A percentile compares a stretch with the other conserved stretches of the same genome.
Conservation (phyloP, 2,888 invertebrate species). For the Drosophila flavopinicola region DNA sequence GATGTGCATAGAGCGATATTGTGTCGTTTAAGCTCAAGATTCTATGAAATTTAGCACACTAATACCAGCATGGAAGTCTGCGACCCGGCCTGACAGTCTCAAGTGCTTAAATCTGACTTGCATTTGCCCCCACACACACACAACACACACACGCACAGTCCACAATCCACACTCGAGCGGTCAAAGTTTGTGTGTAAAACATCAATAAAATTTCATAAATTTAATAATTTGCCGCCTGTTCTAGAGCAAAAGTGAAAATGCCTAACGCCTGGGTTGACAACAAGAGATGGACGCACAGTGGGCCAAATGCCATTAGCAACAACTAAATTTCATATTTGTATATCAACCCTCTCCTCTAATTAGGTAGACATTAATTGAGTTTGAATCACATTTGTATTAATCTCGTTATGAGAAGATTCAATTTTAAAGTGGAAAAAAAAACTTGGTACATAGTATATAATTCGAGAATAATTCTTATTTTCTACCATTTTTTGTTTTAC, state of each 20-base stretch:
- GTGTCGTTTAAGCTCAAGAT: conserved; percentile 63
- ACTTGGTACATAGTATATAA: no score
- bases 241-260: conserved; percentile 70
- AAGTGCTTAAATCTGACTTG: conserved; percentile 50
- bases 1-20: conserved; percentile 49
- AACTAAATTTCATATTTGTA: no score
- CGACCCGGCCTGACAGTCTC: conserved; percentile 34
- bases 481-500: no score
- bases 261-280: conserved; percentile 36
- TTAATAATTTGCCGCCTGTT: conserved; percentile 68
- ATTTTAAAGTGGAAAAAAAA: no score
- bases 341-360: no score
- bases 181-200: conserved; percentile 73
- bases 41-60: conserved; percentile 65
- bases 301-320: background rate
- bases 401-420: no score
- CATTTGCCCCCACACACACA: conserved; percentile 19
- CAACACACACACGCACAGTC: conserved; percentile 15
- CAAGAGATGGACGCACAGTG: conserved; percentile 58
- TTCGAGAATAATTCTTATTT: no score
- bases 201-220: conserved; percentile 78
- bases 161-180: conserved; percentile 52
- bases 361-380: no score
- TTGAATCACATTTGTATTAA: no score
- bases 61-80: conserved; percentile 38